Evolutionary conservation across 1,140 invertebrate genomes (phyloP).

Genomic region (Drosophila yakuba): DNA sequence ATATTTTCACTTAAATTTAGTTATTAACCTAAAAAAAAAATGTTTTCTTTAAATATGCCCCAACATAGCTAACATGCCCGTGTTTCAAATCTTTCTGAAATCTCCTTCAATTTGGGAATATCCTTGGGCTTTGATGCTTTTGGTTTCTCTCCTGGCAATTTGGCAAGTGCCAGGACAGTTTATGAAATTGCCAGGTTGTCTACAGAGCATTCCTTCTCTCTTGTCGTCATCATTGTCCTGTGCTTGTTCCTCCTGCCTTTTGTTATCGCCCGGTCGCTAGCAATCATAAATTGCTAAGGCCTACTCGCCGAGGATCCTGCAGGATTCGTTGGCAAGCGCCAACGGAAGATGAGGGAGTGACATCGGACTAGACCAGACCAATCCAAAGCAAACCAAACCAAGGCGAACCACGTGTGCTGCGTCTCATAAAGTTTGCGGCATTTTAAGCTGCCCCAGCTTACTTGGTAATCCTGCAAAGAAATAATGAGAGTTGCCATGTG

Average conservation of each 20-base stretch:
- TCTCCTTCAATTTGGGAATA: constrained; percentile 26
- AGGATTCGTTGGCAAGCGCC: constrained; percentile 20
- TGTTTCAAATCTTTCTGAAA: constrained; percentile 1
- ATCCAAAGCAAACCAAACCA: not conserved
- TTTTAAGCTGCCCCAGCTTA: constrained; percentile 77
- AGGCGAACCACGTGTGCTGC: constrained; percentile 66
- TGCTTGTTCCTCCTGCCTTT: constrained; percentile 9
- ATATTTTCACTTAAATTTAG: too few relatives aligned
- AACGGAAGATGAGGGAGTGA: not conserved
- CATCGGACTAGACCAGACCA: not conserved
- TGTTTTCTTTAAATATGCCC: too few relatives aligned
- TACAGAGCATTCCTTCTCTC: constrained; percentile 49
- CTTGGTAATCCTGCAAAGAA: constrained; percentile 74
- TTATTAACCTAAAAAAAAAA: too few relatives aligned
- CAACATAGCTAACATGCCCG: constrained; percentile 4
- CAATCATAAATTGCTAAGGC: constrained; percentile 79
- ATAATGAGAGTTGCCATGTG: constrained; percentile 76
- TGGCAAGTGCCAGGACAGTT: constrained; percentile 76
- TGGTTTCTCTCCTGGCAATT: constrained; percentile 59
- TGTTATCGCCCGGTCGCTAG: constrained; percentile 29
- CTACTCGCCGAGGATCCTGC: constrained; percentile 44
- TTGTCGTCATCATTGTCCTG: constrained; percentile 41
- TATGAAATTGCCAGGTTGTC: constrained; percentile 83
- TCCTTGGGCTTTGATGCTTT: constrained; percentile 3
- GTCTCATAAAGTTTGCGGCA: constrained; percentile 80